Base-by-base conservation (phyloP, 2,888 invertebrate species). In the Steinernema hermaphroditum region DNA sequence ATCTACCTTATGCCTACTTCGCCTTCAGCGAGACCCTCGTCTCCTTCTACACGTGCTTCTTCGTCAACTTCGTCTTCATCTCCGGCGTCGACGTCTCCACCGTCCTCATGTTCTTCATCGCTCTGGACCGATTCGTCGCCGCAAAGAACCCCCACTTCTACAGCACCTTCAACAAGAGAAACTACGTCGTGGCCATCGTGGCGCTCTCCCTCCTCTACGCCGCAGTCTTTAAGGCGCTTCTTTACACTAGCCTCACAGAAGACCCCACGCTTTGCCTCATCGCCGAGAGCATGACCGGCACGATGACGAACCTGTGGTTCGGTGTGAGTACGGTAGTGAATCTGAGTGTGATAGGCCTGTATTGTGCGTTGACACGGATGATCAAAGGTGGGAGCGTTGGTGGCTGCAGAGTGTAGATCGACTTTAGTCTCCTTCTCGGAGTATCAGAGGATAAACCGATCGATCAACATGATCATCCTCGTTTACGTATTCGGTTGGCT, bases 401-500 rank as follows among this genome's bases (percentile, higher is more conserved):
- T 22, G 2, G 24, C 50, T 22, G 16, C 9, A 46, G 43, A 22
- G 1, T 2, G 22, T 62, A 6, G 16, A 32, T 14, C 32, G 32
- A 24, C 24, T 62, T 62, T 32, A 54, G 54, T 2, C 6, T 12
- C 29, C 2, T 2, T 16, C 12, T 1, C 14, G 24, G 62, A 62
- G 1, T 62, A 62, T 32, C 1, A 62, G 2, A 27, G 14, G 32
- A 29, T 62, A 2, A 62, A 62, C 19, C 29, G 62, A 9, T 62
- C 62, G 2, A 29, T 62, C 32, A 62, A 32, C n/a, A 62, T 32
- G 2, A 14, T 32, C 2, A 62, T 62, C 16, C n/a, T 62, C 2
- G 62, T 62, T 2, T 62, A 62, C 32, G 16, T 62, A 1, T 62
- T 62, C 62, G 62, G 62, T 1, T 62, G 62, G 62, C 32, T 62